Evolutionary conservation across 2,888 invertebrate species (phyloP).

Genomic region (Erpobdella octoculata): DNA sequence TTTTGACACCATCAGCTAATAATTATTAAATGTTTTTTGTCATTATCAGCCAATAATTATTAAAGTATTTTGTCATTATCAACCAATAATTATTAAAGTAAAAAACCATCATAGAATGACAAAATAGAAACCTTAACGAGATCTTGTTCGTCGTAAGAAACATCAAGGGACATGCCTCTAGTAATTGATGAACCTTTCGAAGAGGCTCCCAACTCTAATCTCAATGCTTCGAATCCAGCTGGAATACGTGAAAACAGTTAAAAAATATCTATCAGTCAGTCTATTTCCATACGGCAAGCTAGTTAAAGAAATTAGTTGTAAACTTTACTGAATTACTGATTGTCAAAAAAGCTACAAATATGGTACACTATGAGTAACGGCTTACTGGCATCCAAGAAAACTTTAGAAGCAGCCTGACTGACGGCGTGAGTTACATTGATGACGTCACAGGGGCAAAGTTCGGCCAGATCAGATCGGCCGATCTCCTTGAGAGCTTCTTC

Average conservation of each 20-base stretch:
- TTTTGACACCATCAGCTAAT: background rate
- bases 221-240: constrained; percentile 62
- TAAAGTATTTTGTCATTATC: background rate
- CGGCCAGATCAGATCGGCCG: constrained; percentile 33
- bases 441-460: constrained; percentile 29
- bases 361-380: too few species aligned
- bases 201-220: constrained; percentile 61
- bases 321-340: too few species aligned
- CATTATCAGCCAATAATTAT: too few species aligned
- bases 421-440: constrained; percentile 19
- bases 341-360: too few species aligned
- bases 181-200: constrained; percentile 64
- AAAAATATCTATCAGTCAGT: background rate
- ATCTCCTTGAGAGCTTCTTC: constrained; percentile 28
- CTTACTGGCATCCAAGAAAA: constrained; percentile 20
- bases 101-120: background rate
- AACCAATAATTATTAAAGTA: background rate
- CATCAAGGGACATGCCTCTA: constrained; percentile 60
- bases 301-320: too few species aligned
- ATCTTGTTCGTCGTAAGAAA: constrained; percentile 60
- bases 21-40: too few species aligned
- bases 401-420: constrained; percentile 19
- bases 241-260: background rate
- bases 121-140: constrained; percentile 60
- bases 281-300: too few species aligned